Conservation (phyloP, 2,888 invertebrate species). For the Drosophila nr. fundita region DNA sequence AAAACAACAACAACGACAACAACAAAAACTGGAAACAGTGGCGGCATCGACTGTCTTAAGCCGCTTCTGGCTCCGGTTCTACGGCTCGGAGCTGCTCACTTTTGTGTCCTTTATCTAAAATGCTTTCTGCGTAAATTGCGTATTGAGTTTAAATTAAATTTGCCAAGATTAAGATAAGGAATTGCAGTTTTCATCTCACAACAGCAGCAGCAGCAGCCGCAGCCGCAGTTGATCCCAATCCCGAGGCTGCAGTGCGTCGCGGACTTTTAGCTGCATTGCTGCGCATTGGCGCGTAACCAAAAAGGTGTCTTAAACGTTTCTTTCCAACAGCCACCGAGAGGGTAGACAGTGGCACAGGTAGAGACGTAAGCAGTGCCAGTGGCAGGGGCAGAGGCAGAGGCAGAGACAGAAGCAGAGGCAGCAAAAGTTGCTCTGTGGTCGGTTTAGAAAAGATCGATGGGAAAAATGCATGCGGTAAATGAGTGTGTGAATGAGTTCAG, state of each 20-base stretch:
- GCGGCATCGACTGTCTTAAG: constrained; percentile 66
- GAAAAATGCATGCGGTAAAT: constrained; percentile 46
- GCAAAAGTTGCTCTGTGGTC: constrained; percentile 21
- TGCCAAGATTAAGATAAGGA: constrained; percentile 81
- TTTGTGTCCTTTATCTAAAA: constrained; percentile 79
- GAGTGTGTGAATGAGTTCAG: constrained; percentile 45
- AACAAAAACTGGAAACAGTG: constrained; percentile 45
- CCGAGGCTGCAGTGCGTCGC: constrained; percentile 32
- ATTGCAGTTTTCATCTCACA: constrained; percentile 60
- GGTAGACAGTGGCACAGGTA: constrained; percentile 1
- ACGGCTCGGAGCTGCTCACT: constrained; percentile 43
- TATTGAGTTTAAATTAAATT: constrained; percentile 82
- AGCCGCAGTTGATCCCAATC: constrained; percentile 4
- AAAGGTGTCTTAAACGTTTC: constrained; percentile 79
- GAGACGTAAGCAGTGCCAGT: neutral
- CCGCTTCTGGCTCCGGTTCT: constrained; percentile 55
- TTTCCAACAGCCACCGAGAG: constrained; percentile 20
- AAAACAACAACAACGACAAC: constrained; percentile 12
- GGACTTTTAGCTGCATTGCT: constrained; percentile 52
- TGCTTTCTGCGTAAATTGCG: constrained; percentile 82
- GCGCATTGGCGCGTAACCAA: constrained; percentile 67
- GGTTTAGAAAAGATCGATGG: constrained; percentile 55
- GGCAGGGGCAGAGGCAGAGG: constrained; percentile 3
- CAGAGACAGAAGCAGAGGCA: neutral
- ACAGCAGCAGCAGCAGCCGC: constrained; percentile 22